phyloP scores from a whole-genome alignment of 53 echinoderm and acorn worm genomes.

The Temnopleurus reevesii region DNA sequence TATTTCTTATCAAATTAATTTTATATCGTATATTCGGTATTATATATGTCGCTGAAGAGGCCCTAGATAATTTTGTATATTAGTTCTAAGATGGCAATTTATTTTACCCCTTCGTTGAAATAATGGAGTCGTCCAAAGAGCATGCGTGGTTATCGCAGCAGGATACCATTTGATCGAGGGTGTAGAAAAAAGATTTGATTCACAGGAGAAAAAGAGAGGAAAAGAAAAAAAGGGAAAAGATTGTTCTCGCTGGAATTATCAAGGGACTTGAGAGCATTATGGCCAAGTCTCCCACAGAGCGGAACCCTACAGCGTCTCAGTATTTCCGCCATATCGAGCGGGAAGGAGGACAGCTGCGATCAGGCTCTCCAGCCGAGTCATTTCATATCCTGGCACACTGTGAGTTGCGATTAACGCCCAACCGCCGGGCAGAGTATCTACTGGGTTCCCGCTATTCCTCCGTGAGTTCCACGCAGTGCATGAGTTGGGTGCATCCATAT shows the following conservation, averaged over 20 bases:
- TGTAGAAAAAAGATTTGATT: slow-evolving; percentile 46
- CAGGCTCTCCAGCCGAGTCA: slow-evolving; percentile 50
- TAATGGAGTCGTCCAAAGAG: slow-evolving; percentile 52
- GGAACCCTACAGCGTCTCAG: slow-evolving; percentile 57
- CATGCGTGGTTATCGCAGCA: slow-evolving; percentile 63
- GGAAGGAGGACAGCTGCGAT: slow-evolving; percentile 56
- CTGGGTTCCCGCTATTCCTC: slow-evolving; percentile 42
- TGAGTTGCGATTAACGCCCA: slow-evolving; percentile 52
- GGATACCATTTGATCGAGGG: slow-evolving; percentile 51
- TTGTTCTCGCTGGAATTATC: slow-evolving; percentile 57
- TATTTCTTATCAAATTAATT: too few species aligned
- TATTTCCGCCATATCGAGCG: slow-evolving; percentile 57
- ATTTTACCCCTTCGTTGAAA: neutral
- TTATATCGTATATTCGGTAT: too few species aligned
- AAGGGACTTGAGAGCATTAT: slow-evolving; percentile 52
- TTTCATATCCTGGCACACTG: slow-evolving; percentile 52
- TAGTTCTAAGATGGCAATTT: too few species aligned
- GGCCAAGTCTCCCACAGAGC: slow-evolving; percentile 59
- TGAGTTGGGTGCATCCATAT: slow-evolving; percentile 20
- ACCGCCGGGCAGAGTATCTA: slow-evolving; percentile 35
- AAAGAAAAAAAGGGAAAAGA: slow-evolving; percentile 35
- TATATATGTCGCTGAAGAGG: too few species aligned
- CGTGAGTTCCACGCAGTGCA: slow-evolving; percentile 12
- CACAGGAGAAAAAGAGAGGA: slow-evolving; percentile 40
- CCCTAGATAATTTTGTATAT: too few species aligned